A percentile compares a stretch with the other conserved stretches of the same genome.
phyloP scores from a whole-genome alignment of 1,140 invertebrate genomes.

The Mamestra configurata region DNA sequence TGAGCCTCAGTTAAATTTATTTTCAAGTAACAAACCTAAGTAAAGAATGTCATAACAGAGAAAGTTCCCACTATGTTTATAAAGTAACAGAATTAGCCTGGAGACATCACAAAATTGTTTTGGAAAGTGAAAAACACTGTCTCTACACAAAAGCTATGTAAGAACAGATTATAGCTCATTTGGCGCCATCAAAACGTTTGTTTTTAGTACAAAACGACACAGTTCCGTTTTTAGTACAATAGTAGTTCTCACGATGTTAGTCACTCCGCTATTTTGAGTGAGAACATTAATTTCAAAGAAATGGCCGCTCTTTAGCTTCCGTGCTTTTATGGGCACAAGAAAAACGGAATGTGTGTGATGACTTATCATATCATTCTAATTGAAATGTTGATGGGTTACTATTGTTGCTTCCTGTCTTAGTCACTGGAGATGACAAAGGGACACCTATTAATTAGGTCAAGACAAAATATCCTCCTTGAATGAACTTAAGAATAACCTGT shows the following conservation, averaged over 20 bases:
- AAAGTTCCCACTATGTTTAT: neutral
- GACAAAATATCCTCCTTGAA: too few species aligned
- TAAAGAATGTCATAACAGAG: neutral
- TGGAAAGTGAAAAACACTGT: conserved; percentile 4
- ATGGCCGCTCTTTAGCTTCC: conserved; percentile 23
- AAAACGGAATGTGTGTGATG: conserved; percentile 19
- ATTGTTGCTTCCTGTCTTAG: neutral
- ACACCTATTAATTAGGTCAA: neutral
- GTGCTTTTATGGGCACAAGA: conserved; percentile 8
- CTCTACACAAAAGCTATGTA: conserved; percentile 30
- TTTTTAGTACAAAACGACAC: conserved; percentile 57
- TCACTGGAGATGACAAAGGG: neutral
- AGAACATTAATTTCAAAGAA: conserved; percentile 37
- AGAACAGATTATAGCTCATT: conserved; percentile 40
- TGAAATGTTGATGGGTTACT: conserved; percentile 10
- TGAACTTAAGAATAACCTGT: too few species aligned
- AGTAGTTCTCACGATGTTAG: conserved; percentile 54
- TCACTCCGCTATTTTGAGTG: conserved; percentile 49
- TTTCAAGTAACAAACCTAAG: too few species aligned
- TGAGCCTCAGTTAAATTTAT: too few species aligned
- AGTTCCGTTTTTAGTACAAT: conserved; percentile 60
- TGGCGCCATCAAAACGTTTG: conserved; percentile 56
- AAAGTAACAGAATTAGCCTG: conserved; percentile 1
- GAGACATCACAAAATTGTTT: conserved; percentile 6
- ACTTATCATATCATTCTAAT: neutral